Percentiles rank a stretch among this genome's conserved stretches.
Conservation (phyloP, 2,113 vertebrate genomes). For the Cavia aperea region DNA sequence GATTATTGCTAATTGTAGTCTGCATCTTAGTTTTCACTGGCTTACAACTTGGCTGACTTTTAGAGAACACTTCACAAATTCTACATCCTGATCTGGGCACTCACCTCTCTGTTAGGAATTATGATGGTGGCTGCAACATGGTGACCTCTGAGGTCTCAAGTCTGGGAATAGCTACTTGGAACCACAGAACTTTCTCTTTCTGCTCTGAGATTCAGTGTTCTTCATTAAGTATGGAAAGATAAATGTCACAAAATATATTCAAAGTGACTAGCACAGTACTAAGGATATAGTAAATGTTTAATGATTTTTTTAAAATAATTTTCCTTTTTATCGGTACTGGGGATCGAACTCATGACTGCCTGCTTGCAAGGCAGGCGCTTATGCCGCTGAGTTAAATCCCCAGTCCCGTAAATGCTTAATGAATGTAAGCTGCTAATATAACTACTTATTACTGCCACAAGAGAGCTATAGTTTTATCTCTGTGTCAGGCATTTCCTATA, state of each 20-base stretch:
- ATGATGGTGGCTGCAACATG: neutral
- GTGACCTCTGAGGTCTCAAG: neutral
- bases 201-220: neutral
- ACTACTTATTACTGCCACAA: too few species aligned
- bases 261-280: neutral
- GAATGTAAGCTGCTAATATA: neutral
- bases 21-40: neutral
- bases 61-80: neutral
- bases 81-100: neutral
- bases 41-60: neutral
- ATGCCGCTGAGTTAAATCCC: too few species aligned
- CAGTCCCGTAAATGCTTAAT: neutral
- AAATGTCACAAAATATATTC: neutral
- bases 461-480: neutral
- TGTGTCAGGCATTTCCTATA: neutral
- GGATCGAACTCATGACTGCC: too few species aligned
- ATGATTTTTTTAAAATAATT: neutral
- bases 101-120: neutral
- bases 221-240: constrained; percentile 7
- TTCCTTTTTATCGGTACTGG: too few species aligned
- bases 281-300: neutral
- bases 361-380: too few species aligned
- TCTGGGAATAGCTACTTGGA: neutral
- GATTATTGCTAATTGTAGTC: neutral
- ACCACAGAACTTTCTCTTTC: neutral